Conservation (phyloP, 1,140 invertebrate species). For the Zeugodacus cucurbitae region DNA sequence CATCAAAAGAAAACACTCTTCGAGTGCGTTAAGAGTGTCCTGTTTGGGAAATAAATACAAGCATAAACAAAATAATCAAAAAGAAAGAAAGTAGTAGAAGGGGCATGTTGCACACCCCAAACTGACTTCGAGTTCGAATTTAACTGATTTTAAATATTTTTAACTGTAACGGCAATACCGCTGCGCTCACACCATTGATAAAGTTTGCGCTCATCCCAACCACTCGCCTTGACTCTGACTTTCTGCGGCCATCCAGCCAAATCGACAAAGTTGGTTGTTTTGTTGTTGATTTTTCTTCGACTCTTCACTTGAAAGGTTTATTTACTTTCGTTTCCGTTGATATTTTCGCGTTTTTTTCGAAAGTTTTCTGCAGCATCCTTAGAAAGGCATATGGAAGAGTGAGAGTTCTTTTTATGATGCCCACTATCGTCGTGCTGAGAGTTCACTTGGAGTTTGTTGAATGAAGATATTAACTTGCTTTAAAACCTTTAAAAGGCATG, state of each 20-base stretch:
- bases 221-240: too few relatives aligned
- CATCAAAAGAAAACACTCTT: conserved; percentile 53
- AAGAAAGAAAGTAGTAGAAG: too few relatives aligned
- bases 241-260: neutral
- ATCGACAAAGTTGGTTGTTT: neutral
- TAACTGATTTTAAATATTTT: conserved; percentile 22
- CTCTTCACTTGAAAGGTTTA: conserved; percentile 34
- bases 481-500: too few relatives aligned
- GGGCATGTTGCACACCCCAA: neutral
- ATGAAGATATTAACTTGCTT: too few relatives aligned
- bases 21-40: conserved; percentile 44
- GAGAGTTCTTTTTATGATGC: neutral
- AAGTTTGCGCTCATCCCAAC: neutral
- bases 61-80: neutral
- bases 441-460: neutral
- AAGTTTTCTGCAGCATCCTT: conserved; percentile 23
- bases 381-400: neutral
- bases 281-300: conserved; percentile 31
- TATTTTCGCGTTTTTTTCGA: conserved; percentile 8
- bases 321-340: conserved; percentile 39
- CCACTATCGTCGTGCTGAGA: neutral
- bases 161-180: neutral
- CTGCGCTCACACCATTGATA: neutral
- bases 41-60: neutral
- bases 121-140: neutral